A percentile compares a stretch with the other conserved stretches of the same genome.
Conservation (phyloP, 2,797 vertebrate species). For the Pelodytes ibericus region DNA sequence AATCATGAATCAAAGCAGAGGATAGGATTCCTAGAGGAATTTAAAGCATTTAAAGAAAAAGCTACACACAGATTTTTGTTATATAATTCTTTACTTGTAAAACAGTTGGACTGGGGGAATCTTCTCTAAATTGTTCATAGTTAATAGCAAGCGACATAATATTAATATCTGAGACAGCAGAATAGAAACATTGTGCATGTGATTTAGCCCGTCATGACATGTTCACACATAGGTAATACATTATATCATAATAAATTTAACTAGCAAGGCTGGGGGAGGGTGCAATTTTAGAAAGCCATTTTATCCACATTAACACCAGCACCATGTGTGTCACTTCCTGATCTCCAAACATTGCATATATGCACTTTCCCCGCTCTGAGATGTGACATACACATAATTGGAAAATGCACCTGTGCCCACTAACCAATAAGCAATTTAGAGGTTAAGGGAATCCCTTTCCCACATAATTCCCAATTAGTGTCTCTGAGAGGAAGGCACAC, state of each 20-base stretch:
- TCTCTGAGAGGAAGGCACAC: not conserved
- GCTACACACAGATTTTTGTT: not conserved
- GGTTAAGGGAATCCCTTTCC: slow-evolving; percentile 11
- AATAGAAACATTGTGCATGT: not conserved
- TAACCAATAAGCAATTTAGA: slow-evolving; percentile 9
- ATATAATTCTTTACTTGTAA: not conserved
- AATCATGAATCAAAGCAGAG: slow-evolving; percentile 3
- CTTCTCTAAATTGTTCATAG: not conserved
- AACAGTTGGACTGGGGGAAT: slow-evolving; percentile 4
- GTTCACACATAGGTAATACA: too few species aligned
- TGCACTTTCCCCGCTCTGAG: too few species aligned
- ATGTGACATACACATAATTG: not conserved
- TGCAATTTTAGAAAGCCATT: not conserved
- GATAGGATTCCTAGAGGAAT: slow-evolving; percentile 2
- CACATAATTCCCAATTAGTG: slow-evolving; percentile 11
- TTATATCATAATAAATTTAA: too few species aligned
- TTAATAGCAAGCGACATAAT: not conserved
- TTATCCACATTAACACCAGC: not conserved
- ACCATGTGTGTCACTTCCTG: not conserved
- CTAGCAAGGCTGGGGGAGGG: too few species aligned
- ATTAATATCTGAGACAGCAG: slow-evolving; percentile 3
- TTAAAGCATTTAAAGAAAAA: slow-evolving; percentile 12
- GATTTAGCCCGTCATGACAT: not conserved
- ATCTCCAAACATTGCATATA: too few species aligned
- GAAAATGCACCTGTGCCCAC: slow-evolving; percentile 5